Conservation (phyloP, 2,797 vertebrate species). For the Galagoides demidoff region DNA sequence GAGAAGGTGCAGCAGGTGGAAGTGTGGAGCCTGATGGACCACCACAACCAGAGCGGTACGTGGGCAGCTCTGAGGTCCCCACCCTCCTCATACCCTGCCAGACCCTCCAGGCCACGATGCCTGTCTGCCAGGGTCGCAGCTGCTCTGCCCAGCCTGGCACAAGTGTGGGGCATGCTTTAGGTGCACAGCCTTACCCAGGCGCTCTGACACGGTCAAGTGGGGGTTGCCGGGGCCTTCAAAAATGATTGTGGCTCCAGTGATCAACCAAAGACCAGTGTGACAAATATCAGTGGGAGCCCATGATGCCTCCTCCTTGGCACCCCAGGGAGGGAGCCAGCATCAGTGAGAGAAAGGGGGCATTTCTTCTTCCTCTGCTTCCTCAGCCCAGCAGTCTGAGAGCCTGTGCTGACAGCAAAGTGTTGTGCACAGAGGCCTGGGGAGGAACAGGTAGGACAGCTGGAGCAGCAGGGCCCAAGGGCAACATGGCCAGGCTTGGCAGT, state of each 20-base stretch:
- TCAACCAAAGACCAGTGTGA: neutral
- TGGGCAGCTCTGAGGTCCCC: neutral
- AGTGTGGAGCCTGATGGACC: neutral
- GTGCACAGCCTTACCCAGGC: neutral
- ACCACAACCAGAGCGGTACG: constrained; percentile 51
- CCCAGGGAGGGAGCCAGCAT: neutral
- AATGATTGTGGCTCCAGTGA: neutral
- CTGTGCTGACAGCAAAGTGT: too few relatives aligned
- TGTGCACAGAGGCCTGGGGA: neutral
- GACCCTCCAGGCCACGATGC: too few relatives aligned
- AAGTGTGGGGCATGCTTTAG: neutral
- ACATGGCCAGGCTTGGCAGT: neutral
- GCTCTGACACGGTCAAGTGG: neutral
- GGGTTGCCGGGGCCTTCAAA: neutral
- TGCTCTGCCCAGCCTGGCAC: neutral
- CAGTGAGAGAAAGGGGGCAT: neutral
- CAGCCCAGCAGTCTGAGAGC: too few relatives aligned
- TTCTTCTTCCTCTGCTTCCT: neutral
- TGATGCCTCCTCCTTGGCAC: neutral
- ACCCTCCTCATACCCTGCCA: too few relatives aligned
- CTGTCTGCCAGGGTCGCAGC: too few relatives aligned
- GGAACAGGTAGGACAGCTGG: neutral
- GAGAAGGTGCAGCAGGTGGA: constrained; percentile 5
- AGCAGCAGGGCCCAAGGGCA: neutral
- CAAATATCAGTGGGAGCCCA: neutral